Evolutionary conservation across 2,888 invertebrate genomes (phyloP), one percentile per base, ranked within the genome.

Genomic region (Fissipunctia ypsillon): DNA sequence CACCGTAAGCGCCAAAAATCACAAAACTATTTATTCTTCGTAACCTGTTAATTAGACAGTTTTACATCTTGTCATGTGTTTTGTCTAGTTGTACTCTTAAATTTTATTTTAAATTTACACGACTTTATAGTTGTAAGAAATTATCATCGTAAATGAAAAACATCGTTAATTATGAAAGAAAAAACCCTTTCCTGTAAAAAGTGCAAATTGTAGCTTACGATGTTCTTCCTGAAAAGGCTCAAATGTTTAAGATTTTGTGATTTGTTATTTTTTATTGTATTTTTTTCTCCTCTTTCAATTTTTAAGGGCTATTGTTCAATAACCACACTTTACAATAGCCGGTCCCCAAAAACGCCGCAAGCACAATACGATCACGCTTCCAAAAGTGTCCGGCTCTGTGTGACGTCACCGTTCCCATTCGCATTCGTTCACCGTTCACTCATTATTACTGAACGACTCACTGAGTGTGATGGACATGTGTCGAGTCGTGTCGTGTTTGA

Each of bases 381-480:
- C 52, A 75, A 79, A 79, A 82, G 48, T 83, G 63, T 64, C 56
- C 61, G 1, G 35, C 48, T 59, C 54, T 31, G 52, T 59, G 59
- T 80, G 70, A 86, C 76, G 74, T 76, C 80, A 77, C 64, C 64
- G 43, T 38, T 72, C 57, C 74, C 60, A 82, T 82, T 82, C 74
- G 68, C 66, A 81, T 64, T 85, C 72, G 60, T 69, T 78, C 71
- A 70, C 70, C 78, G 69, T 78, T 77, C 83, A 76, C 19, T 83
- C 81, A 83, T 85, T 77, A 83, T 85, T 77, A 80, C 50, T 57
- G 82, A 72, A 59, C 68, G 73, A 84, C 69, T 77, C 76, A 77
- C 54, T 70, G 74, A 78, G 71, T 71, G 73, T 71, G 83, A 69
- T 61, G 64, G 86, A 74, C 85, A 84, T 85, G 84, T 84, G 87